Base-by-base conservation (phyloP, 2,113 vertebrate species). In the Falco punctatus region DNA sequence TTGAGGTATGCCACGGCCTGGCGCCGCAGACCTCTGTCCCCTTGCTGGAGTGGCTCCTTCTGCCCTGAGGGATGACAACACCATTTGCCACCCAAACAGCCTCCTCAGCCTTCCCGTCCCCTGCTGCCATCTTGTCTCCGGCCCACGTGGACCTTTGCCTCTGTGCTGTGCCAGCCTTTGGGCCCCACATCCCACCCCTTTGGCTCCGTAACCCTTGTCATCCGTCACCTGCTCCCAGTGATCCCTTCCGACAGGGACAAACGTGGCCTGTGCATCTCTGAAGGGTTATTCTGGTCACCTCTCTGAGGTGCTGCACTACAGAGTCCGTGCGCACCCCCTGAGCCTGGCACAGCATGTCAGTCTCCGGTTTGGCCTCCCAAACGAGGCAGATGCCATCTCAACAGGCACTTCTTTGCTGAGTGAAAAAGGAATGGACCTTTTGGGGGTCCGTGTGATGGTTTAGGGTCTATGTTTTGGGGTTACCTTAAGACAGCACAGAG, bases 1-100 rank as follows among this genome's bases (percentile, higher is more conserved):
- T 99, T 92, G 99, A 99, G 98, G 99, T 99, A 97, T 61, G 64
- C 12, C 59, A 69, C 58, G 77, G n/a, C 55, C 54, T 14, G 1
- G 10, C 57, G 23, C 21, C 74, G 15, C 58, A 65, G 23, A 32
- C 8, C 2, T 0, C 4, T 24, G 5, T 51, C 9, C 33, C 33
- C 42, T 78, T 13, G 5, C 44, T 51, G 40, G 23, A 59, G 33
- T 4, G 6, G 10, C 7, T 78, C 1, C 28, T 46, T 40, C 30
- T 44, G 9, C 9, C 51, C 40, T 15, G 6, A n/a, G n/a, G 21
- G 16, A 19, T 44, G 40, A 32, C 61, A 33, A 72, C 11, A 21
- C 10, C 1, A 0, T 51, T 40, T 11, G 6, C 15, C 62, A 46
- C 48, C 6, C 18, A 16, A 64, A 27, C 8, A 62, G 24, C 22